Evolutionary conservation across 1,140 invertebrate genomes (phyloP).

Genomic region (Eurosta solidaginis): DNA sequence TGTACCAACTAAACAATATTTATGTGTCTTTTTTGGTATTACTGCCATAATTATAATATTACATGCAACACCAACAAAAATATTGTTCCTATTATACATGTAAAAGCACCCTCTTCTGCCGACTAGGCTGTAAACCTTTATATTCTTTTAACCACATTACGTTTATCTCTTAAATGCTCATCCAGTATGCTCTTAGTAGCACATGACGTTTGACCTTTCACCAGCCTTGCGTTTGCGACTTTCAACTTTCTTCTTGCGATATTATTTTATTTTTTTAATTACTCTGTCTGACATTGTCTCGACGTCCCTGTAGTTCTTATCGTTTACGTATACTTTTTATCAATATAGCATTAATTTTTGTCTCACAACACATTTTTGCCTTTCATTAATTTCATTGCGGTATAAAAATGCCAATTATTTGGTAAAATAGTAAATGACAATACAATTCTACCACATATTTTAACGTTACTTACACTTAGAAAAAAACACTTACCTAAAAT

Average conservation of each 20-base stretch:
- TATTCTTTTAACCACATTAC: too few species aligned
- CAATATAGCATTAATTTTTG: background rate
- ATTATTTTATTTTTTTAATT: conserved; percentile 7
- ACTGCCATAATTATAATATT: too few species aligned
- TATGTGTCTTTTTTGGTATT: too few species aligned
- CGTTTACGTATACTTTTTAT: conserved; percentile 8
- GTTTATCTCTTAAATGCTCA: background rate
- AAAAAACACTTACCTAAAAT: too few species aligned
- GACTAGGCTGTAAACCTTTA: too few species aligned
- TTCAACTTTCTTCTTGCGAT: background rate
- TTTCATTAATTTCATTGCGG: background rate
- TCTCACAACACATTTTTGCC: background rate
- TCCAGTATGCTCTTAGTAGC: background rate
- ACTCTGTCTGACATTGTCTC: background rate
- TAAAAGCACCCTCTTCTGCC: too few species aligned
- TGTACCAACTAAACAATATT: too few species aligned
- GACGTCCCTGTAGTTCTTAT: background rate
- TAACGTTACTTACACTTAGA: too few species aligned
- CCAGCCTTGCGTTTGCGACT: too few species aligned
- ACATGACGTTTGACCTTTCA: background rate
- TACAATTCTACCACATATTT: background rate
- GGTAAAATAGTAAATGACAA: background rate
- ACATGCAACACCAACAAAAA: too few species aligned
- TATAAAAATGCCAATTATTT: background rate
- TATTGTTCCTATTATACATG: too few species aligned